Evolutionary conservation across 2,888 invertebrate genomes (phyloP).

Genomic region (Lasioglossum vierecki): DNA sequence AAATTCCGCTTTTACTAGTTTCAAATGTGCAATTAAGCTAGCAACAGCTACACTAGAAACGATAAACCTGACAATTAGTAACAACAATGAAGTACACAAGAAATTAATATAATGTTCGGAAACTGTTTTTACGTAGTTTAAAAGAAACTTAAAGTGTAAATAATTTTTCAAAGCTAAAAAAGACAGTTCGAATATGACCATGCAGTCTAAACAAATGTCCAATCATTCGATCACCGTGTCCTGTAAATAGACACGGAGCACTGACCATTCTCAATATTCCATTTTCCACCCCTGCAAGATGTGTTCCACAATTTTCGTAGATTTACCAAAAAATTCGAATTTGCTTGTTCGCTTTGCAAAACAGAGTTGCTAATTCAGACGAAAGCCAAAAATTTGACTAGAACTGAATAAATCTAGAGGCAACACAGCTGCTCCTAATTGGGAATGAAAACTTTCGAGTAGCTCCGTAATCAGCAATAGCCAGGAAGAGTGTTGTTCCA

Average conservation of each 20-base stretch:
- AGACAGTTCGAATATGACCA: background rate
- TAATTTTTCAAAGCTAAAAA: background rate
- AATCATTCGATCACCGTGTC: constrained; percentile 8
- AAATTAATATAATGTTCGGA: background rate
- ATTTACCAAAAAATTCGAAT: background rate
- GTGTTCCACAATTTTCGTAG: background rate
- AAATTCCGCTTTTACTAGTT: background rate
- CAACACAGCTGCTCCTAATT: background rate
- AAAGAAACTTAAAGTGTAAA: background rate
- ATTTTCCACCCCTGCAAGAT: background rate
- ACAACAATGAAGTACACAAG: background rate
- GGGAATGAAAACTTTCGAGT: constrained; percentile 1
- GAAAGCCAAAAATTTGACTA: background rate
- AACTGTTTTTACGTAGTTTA: background rate
- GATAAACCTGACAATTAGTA: background rate
- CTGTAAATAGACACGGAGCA: constrained; percentile 6
- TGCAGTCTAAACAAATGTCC: constrained; percentile 6
- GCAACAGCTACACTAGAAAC: background rate
- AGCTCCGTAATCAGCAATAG: background rate
- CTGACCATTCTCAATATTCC: constrained; percentile 2
- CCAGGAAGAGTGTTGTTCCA: background rate
- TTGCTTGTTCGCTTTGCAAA: background rate
- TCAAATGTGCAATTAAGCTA: background rate
- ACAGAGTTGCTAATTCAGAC: background rate
- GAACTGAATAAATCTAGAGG: background rate